These are phyloP conservation scores for Ostrea denselamellosa DNA, from an alignment of 1,140 invertebrate species.

Conservation along the genomic window DNA sequence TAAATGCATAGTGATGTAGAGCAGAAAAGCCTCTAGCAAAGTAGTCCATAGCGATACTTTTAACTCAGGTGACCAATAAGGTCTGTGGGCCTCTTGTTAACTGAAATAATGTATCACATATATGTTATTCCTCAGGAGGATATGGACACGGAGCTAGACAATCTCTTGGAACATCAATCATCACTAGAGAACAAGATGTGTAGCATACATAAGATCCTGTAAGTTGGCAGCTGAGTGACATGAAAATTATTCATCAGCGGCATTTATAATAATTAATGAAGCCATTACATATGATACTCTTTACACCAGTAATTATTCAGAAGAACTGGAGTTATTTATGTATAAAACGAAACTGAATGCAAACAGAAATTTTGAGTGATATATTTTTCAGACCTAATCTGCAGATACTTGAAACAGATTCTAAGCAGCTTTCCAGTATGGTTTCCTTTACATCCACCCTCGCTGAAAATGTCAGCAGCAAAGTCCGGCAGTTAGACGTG, in stretches of 20 bases:
- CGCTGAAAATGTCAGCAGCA: conserved; percentile 96
- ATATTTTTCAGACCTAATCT: conserved; percentile 83
- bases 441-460: conserved; percentile 89
- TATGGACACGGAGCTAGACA: conserved; percentile 82
- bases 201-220: conserved; percentile 81
- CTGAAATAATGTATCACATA: too few species aligned
- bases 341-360: too few species aligned
- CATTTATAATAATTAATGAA: background rate
- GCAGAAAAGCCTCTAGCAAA: too few species aligned
- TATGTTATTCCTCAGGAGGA: conserved; percentile 78
- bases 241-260: background rate
- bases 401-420: conserved; percentile 85
- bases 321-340: too few species aligned
- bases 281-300: too few species aligned
- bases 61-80: too few species aligned
- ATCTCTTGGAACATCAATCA: conserved; percentile 82
- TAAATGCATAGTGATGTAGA: too few species aligned
- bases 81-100: too few species aligned
- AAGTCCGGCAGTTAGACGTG: conserved; percentile 95
- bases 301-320: too few species aligned
- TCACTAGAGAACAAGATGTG: conserved; percentile 85
- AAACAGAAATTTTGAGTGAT: too few species aligned
- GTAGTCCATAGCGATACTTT: too few species aligned
- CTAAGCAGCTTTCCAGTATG: conserved; percentile 82
- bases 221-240: conserved; percentile 55